Evolutionary conservation across 2,888 invertebrate genomes (phyloP).

Genomic region (Cordilura impudica): DNA sequence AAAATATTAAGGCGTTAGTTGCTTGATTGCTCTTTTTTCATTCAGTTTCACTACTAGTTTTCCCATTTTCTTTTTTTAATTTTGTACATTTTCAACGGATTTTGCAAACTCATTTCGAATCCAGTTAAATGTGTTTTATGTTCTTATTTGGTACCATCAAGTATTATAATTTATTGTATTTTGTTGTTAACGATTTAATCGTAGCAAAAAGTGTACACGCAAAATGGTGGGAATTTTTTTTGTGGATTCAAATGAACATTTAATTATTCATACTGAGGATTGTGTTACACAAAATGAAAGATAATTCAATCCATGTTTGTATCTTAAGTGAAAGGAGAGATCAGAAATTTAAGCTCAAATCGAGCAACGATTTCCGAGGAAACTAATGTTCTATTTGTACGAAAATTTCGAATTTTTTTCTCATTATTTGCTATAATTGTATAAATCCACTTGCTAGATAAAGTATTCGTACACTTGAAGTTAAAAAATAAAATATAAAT

Average conservation of each 20-base stretch:
- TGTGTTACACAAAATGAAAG: constrained; percentile 9
- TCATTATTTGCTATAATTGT: no score
- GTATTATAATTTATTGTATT: constrained; percentile 58
- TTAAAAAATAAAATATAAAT: no score
- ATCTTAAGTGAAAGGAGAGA: neutral
- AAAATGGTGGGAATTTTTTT: neutral
- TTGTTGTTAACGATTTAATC: constrained; percentile 45
- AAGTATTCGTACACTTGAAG: no score
- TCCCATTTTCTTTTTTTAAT: constrained; percentile 9
- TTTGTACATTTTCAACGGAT: constrained; percentile 44
- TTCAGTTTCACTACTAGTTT: constrained; percentile 4
- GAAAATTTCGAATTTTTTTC: neutral
- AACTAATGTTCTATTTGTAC: neutral
- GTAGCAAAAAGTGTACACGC: constrained; percentile 6
- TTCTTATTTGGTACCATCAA: constrained; percentile 21
- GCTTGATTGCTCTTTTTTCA: neutral
- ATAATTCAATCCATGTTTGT: constrained; percentile 7
- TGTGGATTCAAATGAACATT: constrained; percentile 37
- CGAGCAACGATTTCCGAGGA: neutral
- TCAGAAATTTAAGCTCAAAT: neutral
- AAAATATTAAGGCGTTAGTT: constrained; percentile 8
- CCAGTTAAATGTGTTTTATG: constrained; percentile 40
- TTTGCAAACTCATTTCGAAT: constrained; percentile 57
- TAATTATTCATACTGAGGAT: constrained; percentile 45
- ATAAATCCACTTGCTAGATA: no score